Evolutionary conservation across 2,888 invertebrate species (phyloP), one percentile per base, ranked within the genome.

Genomic region (Shargacucullia verbasci): DNA sequence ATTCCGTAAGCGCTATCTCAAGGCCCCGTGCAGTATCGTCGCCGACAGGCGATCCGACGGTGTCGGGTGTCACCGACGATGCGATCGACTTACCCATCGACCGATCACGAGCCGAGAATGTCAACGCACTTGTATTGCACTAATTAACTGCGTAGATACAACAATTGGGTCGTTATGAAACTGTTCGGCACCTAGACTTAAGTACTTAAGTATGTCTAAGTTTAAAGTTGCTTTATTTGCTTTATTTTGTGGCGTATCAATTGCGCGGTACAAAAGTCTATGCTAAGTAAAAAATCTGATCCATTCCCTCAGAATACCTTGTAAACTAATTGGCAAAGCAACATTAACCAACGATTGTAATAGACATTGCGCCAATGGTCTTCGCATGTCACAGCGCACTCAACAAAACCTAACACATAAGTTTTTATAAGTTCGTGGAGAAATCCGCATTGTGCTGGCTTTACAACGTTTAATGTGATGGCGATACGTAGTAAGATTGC

Each of bases 11-110:
- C 80, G 78, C 73, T 74, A 82, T 81, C 81, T 80, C 89, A 90
- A 91, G 90, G 91, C 83, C 82, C 60, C 66, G 92, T 90, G 89
- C 89, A 76, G 89, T 92, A 92, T 91, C 90, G 90, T 87, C 87
- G 81, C 56, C 66, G 89, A 84, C 85, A 89, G 82, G 67, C 79
- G 89, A 90, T 87, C 87, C 79, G 79, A 47, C 43, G 78, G 86
- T 86, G 82, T 91, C 84, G 78, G 80, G 80, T 89, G 83, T 81
- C 89, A 66, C 65, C 69, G 80, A 80, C 81, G 76, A 79, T 74
- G 79, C 76, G 87, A 89, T 92, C 91, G 82, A 77, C 85, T 91
- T 91, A 90, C 91, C 89, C 91, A 91, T 90, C 90, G 83, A 81
- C 79, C 78, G 81, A 83, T 83, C 84, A 84, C 84, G 83, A 82